Evolutionary conservation across 2,113 vertebrate genomes (phyloP).

Genomic region (Anseranas semipalmata): DNA sequence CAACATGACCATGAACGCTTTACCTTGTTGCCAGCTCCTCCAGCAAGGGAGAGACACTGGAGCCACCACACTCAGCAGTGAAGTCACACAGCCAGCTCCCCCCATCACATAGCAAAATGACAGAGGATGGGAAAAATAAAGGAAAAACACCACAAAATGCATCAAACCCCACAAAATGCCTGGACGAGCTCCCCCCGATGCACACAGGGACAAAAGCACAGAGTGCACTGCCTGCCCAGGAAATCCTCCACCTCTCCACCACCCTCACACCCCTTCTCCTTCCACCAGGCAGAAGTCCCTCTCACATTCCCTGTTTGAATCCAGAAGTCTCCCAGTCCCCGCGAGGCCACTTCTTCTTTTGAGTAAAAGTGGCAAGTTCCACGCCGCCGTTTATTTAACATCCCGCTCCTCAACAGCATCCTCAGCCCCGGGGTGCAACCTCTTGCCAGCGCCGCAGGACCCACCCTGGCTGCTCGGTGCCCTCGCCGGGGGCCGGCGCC

Average conservation of each 20-base stretch:
- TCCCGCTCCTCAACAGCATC: background rate
- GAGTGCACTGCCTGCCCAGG: background rate
- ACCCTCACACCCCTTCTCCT: background rate
- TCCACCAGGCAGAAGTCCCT: background rate
- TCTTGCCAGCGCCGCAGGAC: background rate
- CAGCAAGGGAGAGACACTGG: rapidly evolving
- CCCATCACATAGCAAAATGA: rapidly evolving
- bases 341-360: background rate
- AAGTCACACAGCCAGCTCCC: background rate
- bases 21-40: background rate
- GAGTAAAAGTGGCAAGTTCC: background rate
- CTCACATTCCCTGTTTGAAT: background rate
- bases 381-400: background rate
- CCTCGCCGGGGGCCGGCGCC: rapidly evolving
- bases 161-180: background rate
- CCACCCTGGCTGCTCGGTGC: rapidly evolving
- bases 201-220: rapidly evolving
- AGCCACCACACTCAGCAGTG: background rate
- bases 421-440: background rate
- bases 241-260: background rate
- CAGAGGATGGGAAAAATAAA: background rate
- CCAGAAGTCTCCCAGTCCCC: background rate
- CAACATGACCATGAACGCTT: background rate
- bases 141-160: background rate
- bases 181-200: background rate